Evolutionary conservation across 1,140 invertebrate species (phyloP), one percentile per base, ranked within the genome.

Genomic region (Drosophila asahinai): DNA sequence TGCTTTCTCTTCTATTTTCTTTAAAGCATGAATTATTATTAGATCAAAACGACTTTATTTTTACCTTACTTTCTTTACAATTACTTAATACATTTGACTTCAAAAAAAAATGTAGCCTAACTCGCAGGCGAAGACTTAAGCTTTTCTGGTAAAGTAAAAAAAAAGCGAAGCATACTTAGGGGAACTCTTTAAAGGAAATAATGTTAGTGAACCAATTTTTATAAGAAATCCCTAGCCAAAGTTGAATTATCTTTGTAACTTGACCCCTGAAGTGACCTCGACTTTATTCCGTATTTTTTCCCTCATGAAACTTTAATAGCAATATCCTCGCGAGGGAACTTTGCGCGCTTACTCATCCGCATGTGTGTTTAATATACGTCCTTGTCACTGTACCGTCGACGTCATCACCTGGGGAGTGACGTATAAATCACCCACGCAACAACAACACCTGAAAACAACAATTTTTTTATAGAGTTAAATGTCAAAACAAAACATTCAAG

Each of bases 401-500:
- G 70, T 73, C 70, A 73, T 51, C 70, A 61, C 38, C 33, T 5
- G 19, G 43, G 30, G 36, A 71, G 54, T 73, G 70, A 73, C 70
- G 70, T 73, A 73, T 51, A 73, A 72, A 73, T 51, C 70, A 60
- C 67, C 54, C 45, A 60, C 45, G 30, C 67, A 61, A 61, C 43
- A 72, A 73, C 30, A 52, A 19, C 57, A 52, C 15, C 36, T 36
- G 48, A 48, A 22, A 55, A 55, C 52, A 55, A 72, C 67, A 59
- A 63, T 43, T 36, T 63, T 63, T 30, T 30, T 36, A 33, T 59
- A 61, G 58, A 38, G 61, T 47, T 64, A 78, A 78, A 79, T 79
- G 77, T 66, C 68, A 80, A 83, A 82, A 83, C 80, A 82, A 82
- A 82, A 83, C 74, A 71, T 68, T 71, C 48, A 42, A 45, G 25